Evolutionary conservation across 1,140 invertebrate species (phyloP), one percentile per base, ranked within the genome.

Genomic region (Saccostrea glomerata): DNA sequence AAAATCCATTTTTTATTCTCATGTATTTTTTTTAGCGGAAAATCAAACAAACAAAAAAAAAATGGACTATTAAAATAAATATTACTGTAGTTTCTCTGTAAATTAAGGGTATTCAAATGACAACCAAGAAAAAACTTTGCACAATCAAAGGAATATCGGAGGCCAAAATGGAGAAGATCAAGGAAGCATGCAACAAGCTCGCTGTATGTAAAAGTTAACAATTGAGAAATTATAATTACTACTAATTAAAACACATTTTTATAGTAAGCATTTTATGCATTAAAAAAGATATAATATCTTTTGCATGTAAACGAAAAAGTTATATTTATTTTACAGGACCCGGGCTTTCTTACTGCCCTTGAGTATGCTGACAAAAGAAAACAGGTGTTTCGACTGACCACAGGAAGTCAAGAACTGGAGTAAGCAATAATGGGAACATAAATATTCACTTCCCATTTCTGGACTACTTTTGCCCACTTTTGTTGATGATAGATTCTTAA

Each of bases 91-190:
- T 82, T 30, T 23, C 23, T 36, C 30, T 36, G 40, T 40, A n/a
- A 82, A 30, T 36, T 15, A n/a, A 95, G 95, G 97, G 97, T 11
- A 95, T 98, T 83, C 97, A 97, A 93, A 98, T 98, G 97, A 96
- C 96, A 9, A 97, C 97, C 20, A 96, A 96, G 90, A 97, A 97
- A 93, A 97, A 96, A 93, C 93, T 98, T 47, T 96, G 96, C 92
- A 96, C 95, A 89, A 97, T 97, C 73, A 97, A 97, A 96, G 97
- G 97, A 23, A 96, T 98, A 91, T 97, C 97, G 56, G 97, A 97
- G 92, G 96, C 96, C 7, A 98, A 98, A 95, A 97, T 98, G 88
- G 97, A 97, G 89, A 97, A 97, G 95, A 97, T 98, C 58, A 97
- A 97, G 95, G 97, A 98, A 95, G 97, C 96, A 96, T 96, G 94